A percentile compares a stretch with the other conserved stretches of the same genome.
Evolutionary conservation across 2,113 vertebrate genomes (phyloP).

Genomic region (Gopherus flavomarginatus): DNA sequence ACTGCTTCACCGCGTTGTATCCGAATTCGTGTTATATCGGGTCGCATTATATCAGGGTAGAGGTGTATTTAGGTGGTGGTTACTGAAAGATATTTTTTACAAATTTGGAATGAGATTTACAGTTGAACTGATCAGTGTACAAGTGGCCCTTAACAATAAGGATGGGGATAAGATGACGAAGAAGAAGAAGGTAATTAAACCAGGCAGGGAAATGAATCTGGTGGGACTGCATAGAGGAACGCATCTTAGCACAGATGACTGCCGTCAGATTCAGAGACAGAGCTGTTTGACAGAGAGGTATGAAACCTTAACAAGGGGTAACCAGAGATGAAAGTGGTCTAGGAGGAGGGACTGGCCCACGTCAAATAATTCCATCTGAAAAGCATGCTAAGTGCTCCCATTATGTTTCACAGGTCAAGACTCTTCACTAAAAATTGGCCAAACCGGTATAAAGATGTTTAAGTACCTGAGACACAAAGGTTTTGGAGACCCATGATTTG

Average conservation of each 20-base stretch:
- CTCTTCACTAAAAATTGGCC: not conserved
- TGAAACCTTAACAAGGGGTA: not conserved
- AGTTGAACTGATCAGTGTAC: not conserved
- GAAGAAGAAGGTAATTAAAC: not conserved
- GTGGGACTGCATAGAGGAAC: not conserved
- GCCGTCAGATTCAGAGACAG: not conserved
- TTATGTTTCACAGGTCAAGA: slow-evolving; percentile 5
- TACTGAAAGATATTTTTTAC: not conserved
- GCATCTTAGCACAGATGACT: not conserved
- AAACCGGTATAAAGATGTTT: not conserved
- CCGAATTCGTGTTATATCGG: no score
- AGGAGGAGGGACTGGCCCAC: not conserved
- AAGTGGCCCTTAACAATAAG: not conserved
- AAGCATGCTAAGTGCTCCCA: not conserved
- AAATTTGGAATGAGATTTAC: not conserved
- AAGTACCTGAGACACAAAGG: not conserved
- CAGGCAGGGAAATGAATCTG: not conserved
- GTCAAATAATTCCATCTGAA: not conserved
- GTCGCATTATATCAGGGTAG: no score
- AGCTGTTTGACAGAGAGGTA: slow-evolving; percentile 11
- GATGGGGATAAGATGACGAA: not conserved
- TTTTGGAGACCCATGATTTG: slow-evolving; percentile 6
- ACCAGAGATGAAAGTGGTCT: not conserved
- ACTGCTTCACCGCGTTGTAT: no score
- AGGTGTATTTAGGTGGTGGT: not conserved